Evolutionary conservation across 2,888 invertebrate genomes (phyloP).

Genomic region (Spicauda simplicius): DNA sequence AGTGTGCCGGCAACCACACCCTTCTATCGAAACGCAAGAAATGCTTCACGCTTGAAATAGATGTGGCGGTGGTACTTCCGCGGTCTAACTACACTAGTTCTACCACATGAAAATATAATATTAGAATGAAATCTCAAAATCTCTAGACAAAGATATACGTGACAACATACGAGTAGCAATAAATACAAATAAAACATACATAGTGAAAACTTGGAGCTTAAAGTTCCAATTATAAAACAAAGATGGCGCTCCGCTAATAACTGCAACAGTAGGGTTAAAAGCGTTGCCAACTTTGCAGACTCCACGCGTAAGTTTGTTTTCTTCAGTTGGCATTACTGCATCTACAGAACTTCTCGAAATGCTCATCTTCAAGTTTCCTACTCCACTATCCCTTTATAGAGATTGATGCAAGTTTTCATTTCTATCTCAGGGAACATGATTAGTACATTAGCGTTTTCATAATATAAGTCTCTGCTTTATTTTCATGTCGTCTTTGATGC

Average conservation of each 20-base stretch:
- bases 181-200: not conserved
- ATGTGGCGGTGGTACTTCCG: too few species aligned
- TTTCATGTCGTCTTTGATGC: not conserved
- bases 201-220: not conserved
- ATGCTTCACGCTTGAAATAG: too few species aligned
- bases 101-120: too few species aligned
- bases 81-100: too few species aligned
- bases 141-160: too few species aligned
- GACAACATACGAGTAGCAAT: too few species aligned
- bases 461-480: not conserved
- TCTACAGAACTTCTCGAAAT: conserved; percentile 28
- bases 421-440: conserved; percentile 20
- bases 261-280: conserved; percentile 20
- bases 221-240: conserved; percentile 25
- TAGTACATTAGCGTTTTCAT: conserved; percentile 24
- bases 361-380: conserved; percentile 29
- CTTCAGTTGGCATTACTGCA: conserved; percentile 32
- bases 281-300: conserved; percentile 30
- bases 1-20: too few species aligned
- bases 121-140: too few species aligned
- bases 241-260: conserved; percentile 16
- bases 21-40: too few species aligned
- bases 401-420: conserved; percentile 34
- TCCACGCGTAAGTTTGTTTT: conserved; percentile 28
- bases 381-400: conserved; percentile 31